Evolutionary conservation across 2,113 vertebrate species (phyloP).

Genomic region (Lipophrys pholis): DNA sequence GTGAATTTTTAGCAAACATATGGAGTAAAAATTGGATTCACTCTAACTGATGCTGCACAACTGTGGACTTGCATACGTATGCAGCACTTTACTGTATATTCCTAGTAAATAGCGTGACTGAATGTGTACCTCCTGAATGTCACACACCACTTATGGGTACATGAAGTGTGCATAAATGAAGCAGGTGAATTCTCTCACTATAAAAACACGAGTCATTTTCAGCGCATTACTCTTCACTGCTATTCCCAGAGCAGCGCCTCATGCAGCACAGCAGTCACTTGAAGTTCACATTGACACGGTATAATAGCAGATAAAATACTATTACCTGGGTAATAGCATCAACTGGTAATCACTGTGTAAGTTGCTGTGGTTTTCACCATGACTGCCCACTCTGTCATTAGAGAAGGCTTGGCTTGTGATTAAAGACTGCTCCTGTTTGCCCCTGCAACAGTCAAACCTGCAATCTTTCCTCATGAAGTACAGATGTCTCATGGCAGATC

Average conservation of each 20-base stretch:
- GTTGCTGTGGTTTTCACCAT: constrained; percentile 43
- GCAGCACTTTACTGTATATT: background rate
- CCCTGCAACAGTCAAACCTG: constrained; percentile 40
- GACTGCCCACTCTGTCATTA: constrained; percentile 41
- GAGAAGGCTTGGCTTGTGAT: constrained; percentile 47
- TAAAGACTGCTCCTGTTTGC: constrained; percentile 38
- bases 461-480: constrained; percentile 47
- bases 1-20: constrained; percentile 36
- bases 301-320: constrained; percentile 8
- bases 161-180: constrained; percentile 3
- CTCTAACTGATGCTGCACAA: constrained; percentile 37
- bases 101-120: constrained; percentile 6
- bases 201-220: constrained; percentile 15
- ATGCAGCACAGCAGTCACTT: constrained; percentile 13
- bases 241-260: background rate
- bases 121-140: constrained; percentile 23
- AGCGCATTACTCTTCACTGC: constrained; percentile 15
- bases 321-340: constrained; percentile 32
- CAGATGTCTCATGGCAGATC: constrained; percentile 53
- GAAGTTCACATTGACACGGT: constrained; percentile 5
- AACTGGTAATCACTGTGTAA: constrained; percentile 28
- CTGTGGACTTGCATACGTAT: constrained; percentile 11
- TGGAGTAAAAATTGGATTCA: constrained; percentile 3
- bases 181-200: constrained; percentile 13
- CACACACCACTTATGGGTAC: constrained; percentile 8